Percentiles rank a stretch among this genome's conserved stretches.
phyloP scores from a whole-genome alignment of 1,140 invertebrate genomes.

The Hypsibius dujardini region DNA sequence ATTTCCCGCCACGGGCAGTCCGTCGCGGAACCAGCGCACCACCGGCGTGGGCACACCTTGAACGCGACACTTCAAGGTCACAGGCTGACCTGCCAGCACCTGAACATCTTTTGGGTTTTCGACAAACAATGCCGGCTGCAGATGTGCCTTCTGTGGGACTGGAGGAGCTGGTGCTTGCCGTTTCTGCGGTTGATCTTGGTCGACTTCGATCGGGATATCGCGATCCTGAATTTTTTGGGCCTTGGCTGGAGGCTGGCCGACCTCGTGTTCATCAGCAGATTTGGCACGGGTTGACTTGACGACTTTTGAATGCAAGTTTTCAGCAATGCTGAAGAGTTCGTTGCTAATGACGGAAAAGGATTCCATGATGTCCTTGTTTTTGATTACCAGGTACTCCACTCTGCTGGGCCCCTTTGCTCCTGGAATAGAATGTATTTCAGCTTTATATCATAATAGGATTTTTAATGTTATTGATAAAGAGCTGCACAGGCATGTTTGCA shows the following conservation, averaged over 20 bases:
- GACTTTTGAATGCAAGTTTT: slow-evolving; percentile 37
- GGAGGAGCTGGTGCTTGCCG: not conserved
- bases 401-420: slow-evolving; percentile 37
- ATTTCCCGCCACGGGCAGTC: slow-evolving; percentile 52
- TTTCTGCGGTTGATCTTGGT: not conserved
- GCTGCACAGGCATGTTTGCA: no score
- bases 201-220: not conserved
- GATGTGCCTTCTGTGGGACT: not conserved
- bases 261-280: slow-evolving; percentile 35
- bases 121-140: not conserved
- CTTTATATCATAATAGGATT: not conserved
- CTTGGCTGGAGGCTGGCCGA: slow-evolving; percentile 24
- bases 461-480: no score
- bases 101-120: slow-evolving; percentile 50
- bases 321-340: slow-evolving; percentile 41
- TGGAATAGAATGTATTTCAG: slow-evolving; percentile 24
- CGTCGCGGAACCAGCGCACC: slow-evolving; percentile 73
- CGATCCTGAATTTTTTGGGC: not conserved
- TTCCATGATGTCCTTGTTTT: slow-evolving; percentile 50
- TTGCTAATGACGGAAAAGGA: slow-evolving; percentile 48
- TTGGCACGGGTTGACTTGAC: slow-evolving; percentile 26
- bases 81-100: slow-evolving; percentile 63
- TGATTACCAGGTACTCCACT: slow-evolving; percentile 41
- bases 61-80: slow-evolving; percentile 66
- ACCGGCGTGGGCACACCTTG: slow-evolving; percentile 59